Conservation (phyloP, 2,797 vertebrate genomes). For the Pampus argenteus region DNA sequence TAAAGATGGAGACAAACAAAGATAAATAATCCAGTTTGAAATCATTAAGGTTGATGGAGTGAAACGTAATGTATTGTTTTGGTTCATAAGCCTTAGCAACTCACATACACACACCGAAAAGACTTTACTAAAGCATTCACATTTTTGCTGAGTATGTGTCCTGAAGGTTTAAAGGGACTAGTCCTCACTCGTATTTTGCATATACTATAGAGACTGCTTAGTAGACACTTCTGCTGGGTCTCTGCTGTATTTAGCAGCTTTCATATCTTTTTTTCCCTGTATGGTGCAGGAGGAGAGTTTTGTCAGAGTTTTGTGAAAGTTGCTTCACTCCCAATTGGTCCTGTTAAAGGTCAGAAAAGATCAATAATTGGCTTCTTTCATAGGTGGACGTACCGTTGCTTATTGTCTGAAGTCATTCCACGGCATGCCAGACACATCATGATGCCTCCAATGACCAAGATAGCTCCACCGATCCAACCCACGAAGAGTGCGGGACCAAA, state of each 20-base stretch:
- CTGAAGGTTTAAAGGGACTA: constrained; percentile 34
- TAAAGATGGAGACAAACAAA: neutral
- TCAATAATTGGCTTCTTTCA: neutral
- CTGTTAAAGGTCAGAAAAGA: constrained; percentile 26
- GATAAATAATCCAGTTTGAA: neutral
- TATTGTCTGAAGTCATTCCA: constrained; percentile 84
- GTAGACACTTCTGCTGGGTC: constrained; percentile 8
- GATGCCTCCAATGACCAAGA: constrained; percentile 89
- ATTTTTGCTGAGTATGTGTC: constrained; percentile 53
- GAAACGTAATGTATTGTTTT: constrained; percentile 5
- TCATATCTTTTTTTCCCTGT: neutral
- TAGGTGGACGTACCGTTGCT: constrained; percentile 79
- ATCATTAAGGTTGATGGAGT: neutral
- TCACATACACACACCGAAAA: constrained; percentile 3
- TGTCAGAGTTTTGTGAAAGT: neutral
- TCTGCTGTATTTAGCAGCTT: constrained; percentile 2
- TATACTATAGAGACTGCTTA: constrained; percentile 5
- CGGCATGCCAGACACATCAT: constrained; percentile 92
- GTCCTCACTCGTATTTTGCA: neutral
- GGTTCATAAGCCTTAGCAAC: constrained; percentile 33
- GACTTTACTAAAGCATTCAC: constrained; percentile 43
- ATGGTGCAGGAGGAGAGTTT: neutral
- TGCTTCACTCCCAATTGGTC: neutral
- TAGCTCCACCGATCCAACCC: constrained; percentile 91
- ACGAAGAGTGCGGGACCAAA: constrained; percentile 93